Evolutionary conservation across 1,140 invertebrate species (phyloP), one percentile per base, ranked within the genome.

Genomic region (Ceratitis capitata): DNA sequence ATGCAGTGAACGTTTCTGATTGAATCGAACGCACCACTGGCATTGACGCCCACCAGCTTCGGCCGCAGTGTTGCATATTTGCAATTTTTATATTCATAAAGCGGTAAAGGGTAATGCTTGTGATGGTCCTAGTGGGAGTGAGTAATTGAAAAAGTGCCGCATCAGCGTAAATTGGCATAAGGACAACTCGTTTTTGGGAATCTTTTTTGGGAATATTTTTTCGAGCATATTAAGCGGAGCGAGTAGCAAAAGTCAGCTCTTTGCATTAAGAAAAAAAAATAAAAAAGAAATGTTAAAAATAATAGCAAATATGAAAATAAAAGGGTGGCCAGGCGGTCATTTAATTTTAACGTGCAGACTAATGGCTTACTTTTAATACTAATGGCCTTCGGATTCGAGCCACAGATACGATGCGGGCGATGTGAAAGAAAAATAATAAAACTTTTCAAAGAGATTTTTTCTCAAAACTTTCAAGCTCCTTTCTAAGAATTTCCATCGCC

Each of bases 81-180:
- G 69, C 42, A 45, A 78, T 78, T 78, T 78, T 78, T 78, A 78
- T 78, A 78, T 78, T 78, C 69, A 78, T 78, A 78, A 78, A 45
- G 69, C 14, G 7, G 16, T 19, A 42, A 45, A 45, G 69, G 39
- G 16, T 12, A 9, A 78, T 23, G 3, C 39, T 42, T 32, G n/a
- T 78, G 19, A 3, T 78, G 12, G 7, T 19, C 9, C 4, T 47
- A 9, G 7, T 35, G 1, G 39, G 69, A 45, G 69, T 78, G 69
- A 23, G 69, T 78, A 78, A 78, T 78, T 78, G 69, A 78, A 78
- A 78, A 78, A 78, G 69, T 78, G 69, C 35, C 10, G n/a, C 39
- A 78, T 23, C 39, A 23, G 45, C n/a, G 42, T 1, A 45, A 42
- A 78, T 78, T 78, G 69, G 42, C 29, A 26, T 23, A 26, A 78